A percentile compares a stretch with the other conserved stretches of the same genome.
These are phyloP conservation scores for Spea bombifrons DNA, from an alignment of 2,113 vertebrate genomes.

Conservation along the genomic window DNA sequence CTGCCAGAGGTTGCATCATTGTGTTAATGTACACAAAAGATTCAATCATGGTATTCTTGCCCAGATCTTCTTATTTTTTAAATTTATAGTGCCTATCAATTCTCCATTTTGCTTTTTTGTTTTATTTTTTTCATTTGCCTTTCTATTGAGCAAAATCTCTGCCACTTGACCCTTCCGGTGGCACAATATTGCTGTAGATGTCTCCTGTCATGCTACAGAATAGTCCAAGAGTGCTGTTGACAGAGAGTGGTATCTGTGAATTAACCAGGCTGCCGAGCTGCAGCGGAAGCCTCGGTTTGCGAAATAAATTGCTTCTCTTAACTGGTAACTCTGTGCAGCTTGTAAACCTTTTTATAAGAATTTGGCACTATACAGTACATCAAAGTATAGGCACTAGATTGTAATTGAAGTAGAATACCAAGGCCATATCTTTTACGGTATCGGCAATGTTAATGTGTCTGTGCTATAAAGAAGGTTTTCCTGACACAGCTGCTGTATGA, in stretches of 20 bases:
- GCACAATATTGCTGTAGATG: not conserved
- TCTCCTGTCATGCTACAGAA: no score
- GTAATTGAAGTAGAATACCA: conserved; percentile 4
- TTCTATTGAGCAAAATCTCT: not conserved
- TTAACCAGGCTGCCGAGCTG: not conserved
- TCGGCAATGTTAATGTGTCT: conserved; percentile 3
- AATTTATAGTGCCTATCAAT: conserved; percentile 21
- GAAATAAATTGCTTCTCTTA: conserved; percentile 2
- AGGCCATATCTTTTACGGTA: conserved; percentile 7
- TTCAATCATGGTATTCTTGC: not conserved
- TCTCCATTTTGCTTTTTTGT: not conserved
- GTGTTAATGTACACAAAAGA: not conserved
- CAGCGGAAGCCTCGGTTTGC: not conserved
- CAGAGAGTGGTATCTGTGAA: not conserved
- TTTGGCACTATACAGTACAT: conserved; percentile 4
- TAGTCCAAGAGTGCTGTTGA: not conserved
- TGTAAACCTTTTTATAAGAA: not conserved
- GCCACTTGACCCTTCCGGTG: conserved; percentile 10
- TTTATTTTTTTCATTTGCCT: not conserved
- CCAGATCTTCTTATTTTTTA: not conserved
- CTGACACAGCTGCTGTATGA: not conserved
- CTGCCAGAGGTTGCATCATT: not conserved
- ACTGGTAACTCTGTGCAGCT: conserved; percentile 9
- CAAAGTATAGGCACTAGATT: not conserved
- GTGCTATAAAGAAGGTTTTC: not conserved